These are phyloP conservation scores for honey bee (Apis mellifera) DNA, from an alignment of 1,140 invertebrate genomes.

Conservation along the genomic window DNA sequence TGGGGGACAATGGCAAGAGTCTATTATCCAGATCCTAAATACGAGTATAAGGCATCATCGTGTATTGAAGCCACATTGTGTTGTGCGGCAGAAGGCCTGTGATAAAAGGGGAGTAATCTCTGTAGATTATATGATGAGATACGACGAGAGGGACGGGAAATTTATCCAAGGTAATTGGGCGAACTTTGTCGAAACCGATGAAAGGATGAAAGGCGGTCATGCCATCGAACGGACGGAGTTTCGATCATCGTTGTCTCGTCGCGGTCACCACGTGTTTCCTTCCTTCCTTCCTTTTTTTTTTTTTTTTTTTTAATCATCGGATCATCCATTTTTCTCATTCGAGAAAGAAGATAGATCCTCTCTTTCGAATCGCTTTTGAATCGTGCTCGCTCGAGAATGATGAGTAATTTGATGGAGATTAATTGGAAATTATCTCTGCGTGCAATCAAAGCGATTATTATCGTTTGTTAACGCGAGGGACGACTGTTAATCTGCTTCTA, in stretches of 20 bases:
- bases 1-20: slow-evolving; percentile 71
- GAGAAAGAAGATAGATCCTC: not conserved
- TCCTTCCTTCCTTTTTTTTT: too few species aligned
- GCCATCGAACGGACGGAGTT: not conserved
- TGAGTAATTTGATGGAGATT: not conserved
- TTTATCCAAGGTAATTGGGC: slow-evolving; percentile 46
- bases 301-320: not conserved
- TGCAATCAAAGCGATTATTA: slow-evolving; percentile 20
- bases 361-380: not conserved
- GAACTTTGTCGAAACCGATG: not conserved
- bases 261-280: not conserved
- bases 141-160: slow-evolving; percentile 50
- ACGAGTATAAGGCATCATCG: slow-evolving; percentile 69
- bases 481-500: not conserved
- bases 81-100: slow-evolving; percentile 63
- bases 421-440: not conserved
- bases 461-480: not conserved
- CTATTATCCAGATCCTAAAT: slow-evolving; percentile 77
- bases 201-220: not conserved
- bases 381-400: not conserved
- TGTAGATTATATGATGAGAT: slow-evolving; percentile 54
- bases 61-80: slow-evolving; percentile 76
- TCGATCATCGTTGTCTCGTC: not conserved
- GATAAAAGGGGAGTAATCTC: slow-evolving; percentile 64
- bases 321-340: not conserved